Base-by-base conservation (phyloP, 2,797 vertebrate genomes). In the Myotis pilosus region DNA sequence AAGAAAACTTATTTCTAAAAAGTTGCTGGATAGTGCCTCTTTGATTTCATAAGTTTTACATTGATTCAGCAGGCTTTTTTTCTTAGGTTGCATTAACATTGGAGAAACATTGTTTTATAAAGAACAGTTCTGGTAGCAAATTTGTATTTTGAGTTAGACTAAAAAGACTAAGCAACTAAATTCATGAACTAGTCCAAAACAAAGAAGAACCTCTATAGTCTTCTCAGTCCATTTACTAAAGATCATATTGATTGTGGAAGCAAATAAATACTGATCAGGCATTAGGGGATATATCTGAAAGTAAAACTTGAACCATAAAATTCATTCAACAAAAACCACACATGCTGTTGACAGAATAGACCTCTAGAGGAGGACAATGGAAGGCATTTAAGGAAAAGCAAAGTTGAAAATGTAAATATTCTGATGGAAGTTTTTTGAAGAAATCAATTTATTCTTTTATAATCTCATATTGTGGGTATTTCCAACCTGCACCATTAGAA, bases 241-340 rank as follows among this genome's bases (percentile, higher is more conserved):
- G 1, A 33, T 78, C 4, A 8, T 75, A 64, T 68, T 20, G 36
- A 62, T 15, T 82, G 4, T 47, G 19, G 20, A 10, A 87, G 36
- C 20, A 79, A 91, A 81, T 66, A 25, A 6, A 95, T 30, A 84
- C 36, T 30, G 28, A 60, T 79, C 19, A 92, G 76, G 0, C 86
- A 94, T 85, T 81, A 51, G 19, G 36, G 94, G 47, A 96, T 92
- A 92, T 95, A 92, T 82, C 94, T 1, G 0, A 91, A 47, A 13
- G 13, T 79, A 91, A 95, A 94, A 49, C 8, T 80, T 8, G 71
- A 96, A 83, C 7, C 11, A 94, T 57, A 96, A 87, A 86, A 89
- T 94, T 81, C 7, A 15, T 38, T 72, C 33, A 84, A 85, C 68
- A 3, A 81, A 55, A 38, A 33, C 57, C 74, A 12, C 23, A 60